Evolutionary conservation across 1,140 invertebrate species (phyloP).

Genomic region (Propsilocerus akamusi): DNA sequence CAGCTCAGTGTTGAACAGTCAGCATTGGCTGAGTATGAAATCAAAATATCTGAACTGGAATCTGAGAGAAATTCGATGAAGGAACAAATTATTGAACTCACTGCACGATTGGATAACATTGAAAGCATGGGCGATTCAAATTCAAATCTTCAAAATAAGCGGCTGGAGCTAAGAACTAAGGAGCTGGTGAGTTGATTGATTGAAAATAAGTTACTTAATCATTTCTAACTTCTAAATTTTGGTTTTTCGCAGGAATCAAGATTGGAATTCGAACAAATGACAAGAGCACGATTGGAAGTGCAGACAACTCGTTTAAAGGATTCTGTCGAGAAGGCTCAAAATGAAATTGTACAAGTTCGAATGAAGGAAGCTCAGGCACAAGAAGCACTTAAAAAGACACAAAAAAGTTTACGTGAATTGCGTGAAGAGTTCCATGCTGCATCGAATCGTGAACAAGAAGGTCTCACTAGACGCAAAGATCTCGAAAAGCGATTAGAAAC

Average conservation of each 20-base stretch:
- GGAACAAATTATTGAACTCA: constrained; percentile 58
- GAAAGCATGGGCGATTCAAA: constrained; percentile 61
- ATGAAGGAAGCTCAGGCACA: constrained; percentile 53
- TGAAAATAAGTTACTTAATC: too few relatives aligned
- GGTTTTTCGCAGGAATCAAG: too few relatives aligned
- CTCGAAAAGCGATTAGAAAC: constrained; percentile 48
- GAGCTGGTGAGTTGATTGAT: too few relatives aligned
- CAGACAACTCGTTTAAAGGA: constrained; percentile 70
- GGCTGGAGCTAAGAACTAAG: constrained; percentile 59
- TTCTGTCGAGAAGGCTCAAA: constrained; percentile 55
- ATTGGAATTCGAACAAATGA: constrained; percentile 74
- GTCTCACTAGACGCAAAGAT: constrained; percentile 43
- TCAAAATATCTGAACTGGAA: constrained; percentile 58
- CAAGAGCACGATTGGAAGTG: constrained; percentile 61
- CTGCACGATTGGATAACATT: constrained; percentile 52
- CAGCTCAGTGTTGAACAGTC: constrained; percentile 71
- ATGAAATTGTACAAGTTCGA: constrained; percentile 48
- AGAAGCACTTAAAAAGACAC: constrained; percentile 53
- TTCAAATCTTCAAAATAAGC: constrained; percentile 47
- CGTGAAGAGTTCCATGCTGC: constrained; percentile 48
- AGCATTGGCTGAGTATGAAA: constrained; percentile 59
- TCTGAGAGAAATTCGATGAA: constrained; percentile 54
- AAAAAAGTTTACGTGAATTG: constrained; percentile 45
- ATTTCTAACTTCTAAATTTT: too few relatives aligned
- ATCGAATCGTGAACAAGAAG: constrained; percentile 49